These are phyloP conservation scores for Melipona beecheii DNA, from an alignment of 2,888 invertebrate species.

Conservation along the genomic window DNA sequence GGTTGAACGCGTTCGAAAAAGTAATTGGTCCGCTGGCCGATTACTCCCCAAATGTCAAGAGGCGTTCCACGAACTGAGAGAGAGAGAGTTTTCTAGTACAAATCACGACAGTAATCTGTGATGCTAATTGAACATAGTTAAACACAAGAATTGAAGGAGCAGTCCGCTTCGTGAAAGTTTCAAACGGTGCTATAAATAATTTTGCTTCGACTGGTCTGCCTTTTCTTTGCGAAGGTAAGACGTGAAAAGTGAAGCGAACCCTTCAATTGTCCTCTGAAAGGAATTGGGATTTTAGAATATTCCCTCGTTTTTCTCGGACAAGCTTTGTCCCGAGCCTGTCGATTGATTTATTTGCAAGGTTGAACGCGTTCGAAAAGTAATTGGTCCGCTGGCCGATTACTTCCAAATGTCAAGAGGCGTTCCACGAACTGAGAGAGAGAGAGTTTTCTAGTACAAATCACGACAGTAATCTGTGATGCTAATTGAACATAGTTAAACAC, in stretches of 20 bases:
- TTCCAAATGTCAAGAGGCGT: conserved; percentile 59
- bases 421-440: conserved; percentile 11
- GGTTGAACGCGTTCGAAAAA: conserved; percentile 17
- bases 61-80: conserved; percentile 39
- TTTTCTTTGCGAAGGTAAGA: too few species aligned
- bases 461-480: too few species aligned
- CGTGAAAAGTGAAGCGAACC: too few species aligned
- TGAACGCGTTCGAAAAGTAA: conserved; percentile 19
- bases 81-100: background rate
- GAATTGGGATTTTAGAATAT: background rate
- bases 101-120: too few species aligned
- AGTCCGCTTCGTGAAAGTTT: too few species aligned
- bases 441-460: too few species aligned
- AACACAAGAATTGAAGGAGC: too few species aligned
- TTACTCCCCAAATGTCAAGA: conserved; percentile 52
- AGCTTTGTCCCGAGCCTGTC: background rate
- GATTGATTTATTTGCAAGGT: background rate
- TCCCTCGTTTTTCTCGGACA: background rate
- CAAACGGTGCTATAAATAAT: too few species aligned
- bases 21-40: conserved; percentile 23
- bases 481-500: too few species aligned
- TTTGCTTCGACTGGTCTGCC: too few species aligned
- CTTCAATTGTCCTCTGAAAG: too few species aligned
- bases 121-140: too few species aligned
- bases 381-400: conserved; percentile 21